phyloP scores from a whole-genome alignment of 2,888 invertebrate species.

The Lithophane leautieri region DNA sequence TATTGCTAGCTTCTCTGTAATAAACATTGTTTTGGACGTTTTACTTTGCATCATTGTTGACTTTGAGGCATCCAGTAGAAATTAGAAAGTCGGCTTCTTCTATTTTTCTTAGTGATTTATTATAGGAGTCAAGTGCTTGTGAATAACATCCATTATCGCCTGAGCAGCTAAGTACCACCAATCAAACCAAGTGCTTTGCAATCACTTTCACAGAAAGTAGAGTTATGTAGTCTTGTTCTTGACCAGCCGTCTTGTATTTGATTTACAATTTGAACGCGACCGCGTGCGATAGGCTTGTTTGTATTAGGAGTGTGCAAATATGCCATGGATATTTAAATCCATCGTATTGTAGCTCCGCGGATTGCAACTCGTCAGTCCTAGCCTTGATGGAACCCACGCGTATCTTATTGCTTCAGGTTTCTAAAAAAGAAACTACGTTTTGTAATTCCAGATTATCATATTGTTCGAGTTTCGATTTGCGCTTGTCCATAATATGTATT shows the following conservation, averaged over 20 bases:
- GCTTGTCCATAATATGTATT: conserved; percentile 36
- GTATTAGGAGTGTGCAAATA: conserved; percentile 21
- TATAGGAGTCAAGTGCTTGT: conserved; percentile 36
- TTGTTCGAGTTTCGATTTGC: conserved; percentile 38
- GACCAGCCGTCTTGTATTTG: conserved; percentile 37
- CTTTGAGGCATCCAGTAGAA: conserved; percentile 22
- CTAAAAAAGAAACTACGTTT: conserved; percentile 61
- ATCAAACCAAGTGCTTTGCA: conserved; percentile 54
- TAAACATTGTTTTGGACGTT: conserved; percentile 32
- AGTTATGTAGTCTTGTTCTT: conserved; percentile 48
- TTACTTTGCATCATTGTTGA: conserved; percentile 37
- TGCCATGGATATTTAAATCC: conserved; percentile 43
- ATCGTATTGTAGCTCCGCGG: conserved; percentile 34
- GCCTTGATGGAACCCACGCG: conserved; percentile 71
- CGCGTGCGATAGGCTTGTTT: conserved; percentile 27
- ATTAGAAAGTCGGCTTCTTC: conserved; percentile 42
- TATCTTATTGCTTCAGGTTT: conserved; percentile 60
- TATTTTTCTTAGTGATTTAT: conserved; percentile 47
- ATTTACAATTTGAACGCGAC: conserved; percentile 41
- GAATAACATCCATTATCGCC: conserved; percentile 54
- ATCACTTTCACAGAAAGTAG: conserved; percentile 61
- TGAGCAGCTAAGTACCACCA: conserved; percentile 44
- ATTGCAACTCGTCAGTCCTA: conserved; percentile 52
- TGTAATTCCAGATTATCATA: conserved; percentile 50
- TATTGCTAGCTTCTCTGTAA: conserved; percentile 45